Evolutionary conservation across 2,797 vertebrate genomes (phyloP), one percentile per base, ranked within the genome.

Genomic region (Carapus acus): DNA sequence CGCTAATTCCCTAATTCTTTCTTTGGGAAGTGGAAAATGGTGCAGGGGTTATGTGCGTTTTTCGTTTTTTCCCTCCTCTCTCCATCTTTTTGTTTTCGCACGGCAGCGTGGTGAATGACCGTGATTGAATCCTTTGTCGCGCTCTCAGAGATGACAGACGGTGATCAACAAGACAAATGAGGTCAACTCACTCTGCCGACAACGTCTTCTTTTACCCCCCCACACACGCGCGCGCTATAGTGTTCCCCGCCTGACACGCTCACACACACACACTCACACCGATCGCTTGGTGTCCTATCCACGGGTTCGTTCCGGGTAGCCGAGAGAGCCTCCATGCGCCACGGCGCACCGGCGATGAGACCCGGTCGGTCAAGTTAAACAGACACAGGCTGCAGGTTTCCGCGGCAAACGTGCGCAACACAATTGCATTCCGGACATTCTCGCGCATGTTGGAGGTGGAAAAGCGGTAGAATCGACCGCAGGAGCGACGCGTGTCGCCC

Each of bases 341-440:
- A 41, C 65, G 49, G 67, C 71, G 62, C 73, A 56, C 47, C 60
- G 66, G 69, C 67, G 65, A 78, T 69, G 74, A 79, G 79, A 85
- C 85, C 85, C 75, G 58, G 62, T 70, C 67, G 70, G 74, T 73
- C 79, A 61, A 77, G 81, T 87, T n/a, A n/a, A n/a, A n/a, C 83
- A 81, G 75, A 69, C 86, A 78, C 83, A 83, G 83, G 85, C 85
- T 85, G 82, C 70, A 69, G 54, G 70, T 79, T 84, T 80, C 86
- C 74, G 72, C n/a, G n/a, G n/a, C 24, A 27, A 70, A 43, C 60
- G 79, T 53, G 83, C 76, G 80, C 73, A n/a, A 84, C 75, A 85
- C 84, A 86, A 87, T 83, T 78, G 88, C 85, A 88, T 85, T 90
- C 84, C 87, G 90, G 89, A 73, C 85, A 87, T 86, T 85, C 84